These are phyloP conservation scores for Microtus richardsoni DNA, from an alignment of 2,113 vertebrate species.

Conservation along the genomic window DNA sequence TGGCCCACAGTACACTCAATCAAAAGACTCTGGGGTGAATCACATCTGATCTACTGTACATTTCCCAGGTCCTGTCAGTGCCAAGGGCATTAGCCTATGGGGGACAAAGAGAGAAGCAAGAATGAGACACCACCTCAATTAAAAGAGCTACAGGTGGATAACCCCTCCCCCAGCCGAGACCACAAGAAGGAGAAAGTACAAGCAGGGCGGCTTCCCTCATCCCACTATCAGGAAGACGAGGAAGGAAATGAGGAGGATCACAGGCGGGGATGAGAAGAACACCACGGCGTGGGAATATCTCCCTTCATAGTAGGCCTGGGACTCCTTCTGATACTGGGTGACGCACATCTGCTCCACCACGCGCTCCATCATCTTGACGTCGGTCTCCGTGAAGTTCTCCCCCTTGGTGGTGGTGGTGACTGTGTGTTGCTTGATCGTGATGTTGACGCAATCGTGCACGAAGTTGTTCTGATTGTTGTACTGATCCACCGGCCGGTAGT, in stretches of 20 bases:
- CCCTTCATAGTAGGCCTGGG: conserved; percentile 62
- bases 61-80: conserved; percentile 34
- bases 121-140: conserved; percentile 59
- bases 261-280: conserved; percentile 68
- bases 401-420: conserved; percentile 84
- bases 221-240: conserved; percentile 82
- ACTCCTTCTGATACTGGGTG: conserved; percentile 84
- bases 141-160: conserved; percentile 44
- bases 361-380: conserved; percentile 85
- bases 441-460: conserved; percentile 87
- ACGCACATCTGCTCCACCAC: conserved; percentile 88
- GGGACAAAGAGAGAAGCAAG: conserved; percentile 65
- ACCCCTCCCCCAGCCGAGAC: conserved; percentile 49
- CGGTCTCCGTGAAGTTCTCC: conserved; percentile 79
- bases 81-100: conserved; percentile 55
- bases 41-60: conserved; percentile 12
- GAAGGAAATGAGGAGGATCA: conserved; percentile 81
- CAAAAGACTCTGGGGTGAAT: background rate
- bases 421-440: conserved; percentile 85
- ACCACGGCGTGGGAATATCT: background rate
- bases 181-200: background rate
- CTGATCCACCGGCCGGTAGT: conserved; percentile 81
- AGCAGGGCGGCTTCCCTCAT: conserved; percentile 34
- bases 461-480: conserved; percentile 84
- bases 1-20: background rate